Evolutionary conservation across 2,113 vertebrate species (phyloP), one percentile per base, ranked within the genome.

Genomic region (Eretmochelys imbricata): DNA sequence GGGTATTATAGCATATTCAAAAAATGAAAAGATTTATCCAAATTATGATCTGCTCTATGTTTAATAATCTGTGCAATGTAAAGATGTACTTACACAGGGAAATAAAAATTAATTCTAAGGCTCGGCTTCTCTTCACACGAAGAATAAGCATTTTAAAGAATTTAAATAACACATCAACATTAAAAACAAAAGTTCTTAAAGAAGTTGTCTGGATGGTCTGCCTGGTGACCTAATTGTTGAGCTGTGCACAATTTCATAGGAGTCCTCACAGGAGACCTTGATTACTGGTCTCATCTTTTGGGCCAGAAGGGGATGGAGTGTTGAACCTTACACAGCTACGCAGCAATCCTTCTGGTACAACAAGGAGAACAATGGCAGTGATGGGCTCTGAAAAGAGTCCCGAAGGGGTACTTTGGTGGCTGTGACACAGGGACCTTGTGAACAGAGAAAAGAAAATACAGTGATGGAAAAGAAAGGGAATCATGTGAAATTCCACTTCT

Each of bases 391-490:
- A 69, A 92, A 65, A 31, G 25, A 57, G 16, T 84, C 69, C 92
- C 83, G 46, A 17, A 79, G 46, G 16, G 54, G 53, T 53, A 96
- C 53, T 50, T 50, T 42, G 54, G 24, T 46, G 79, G 22, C 54
- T 80, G 75, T 22, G 31, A 89, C 46, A n/a, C 88, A 50, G 27
- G 16, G 38, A 57, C 3, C 22, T 13, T 14, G 2, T 0, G 29
- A 53, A 50, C 46, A 3, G 29, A 87, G 49, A 25, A 4, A 3
- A 25, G 20, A 17, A 55, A 50, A 0, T 1, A 59, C 72, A 55
- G 1, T 0, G 24, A 87, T 2, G 46, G 20, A 27, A 27, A 93
- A 81, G 80, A 3, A 49, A 0, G 1, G 5, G 65, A 81, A 29
- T 14, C 79, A n/a, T 6, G 35, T 1, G 1, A 0, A 89, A 87